These are phyloP conservation scores for Todiramphus saurophagus DNA, from an alignment of 2,113 vertebrate genomes.

Conservation along the genomic window DNA sequence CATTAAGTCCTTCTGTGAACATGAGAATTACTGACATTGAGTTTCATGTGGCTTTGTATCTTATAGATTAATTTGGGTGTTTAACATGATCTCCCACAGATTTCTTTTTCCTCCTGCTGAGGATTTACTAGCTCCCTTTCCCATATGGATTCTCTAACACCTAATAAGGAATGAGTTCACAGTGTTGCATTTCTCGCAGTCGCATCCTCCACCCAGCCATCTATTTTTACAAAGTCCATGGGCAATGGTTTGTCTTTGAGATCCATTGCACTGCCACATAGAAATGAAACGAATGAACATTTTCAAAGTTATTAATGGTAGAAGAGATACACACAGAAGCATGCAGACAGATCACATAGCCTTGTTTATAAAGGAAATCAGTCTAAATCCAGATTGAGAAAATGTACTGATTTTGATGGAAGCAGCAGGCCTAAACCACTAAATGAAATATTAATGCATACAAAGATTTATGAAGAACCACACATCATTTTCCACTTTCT, in stretches of 20 bases:
- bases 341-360: not conserved
- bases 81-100: not conserved
- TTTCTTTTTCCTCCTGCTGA: not conserved
- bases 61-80: not conserved
- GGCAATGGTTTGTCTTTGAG: not conserved
- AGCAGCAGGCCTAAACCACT: not conserved
- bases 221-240: not conserved
- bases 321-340: not conserved
- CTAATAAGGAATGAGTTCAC: not conserved
- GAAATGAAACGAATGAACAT: not conserved
- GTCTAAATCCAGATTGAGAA: not conserved
- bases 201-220: rapidly evolving
- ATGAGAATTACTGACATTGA: not conserved
- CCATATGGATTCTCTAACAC: not conserved
- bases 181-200: not conserved
- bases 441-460: not conserved
- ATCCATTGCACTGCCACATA: not conserved
- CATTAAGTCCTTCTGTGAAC: not conserved
- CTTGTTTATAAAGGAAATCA: not conserved
- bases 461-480: not conserved
- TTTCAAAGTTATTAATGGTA: not conserved
- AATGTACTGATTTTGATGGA: not conserved
- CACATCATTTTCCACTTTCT: not conserved
- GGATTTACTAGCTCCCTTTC: not conserved
- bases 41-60: not conserved